A percentile compares a stretch with the other conserved stretches of the same genome.
These are phyloP conservation scores for Neotoma lepida DNA, from an alignment of 2,113 vertebrate species.

Conservation along the genomic window DNA sequence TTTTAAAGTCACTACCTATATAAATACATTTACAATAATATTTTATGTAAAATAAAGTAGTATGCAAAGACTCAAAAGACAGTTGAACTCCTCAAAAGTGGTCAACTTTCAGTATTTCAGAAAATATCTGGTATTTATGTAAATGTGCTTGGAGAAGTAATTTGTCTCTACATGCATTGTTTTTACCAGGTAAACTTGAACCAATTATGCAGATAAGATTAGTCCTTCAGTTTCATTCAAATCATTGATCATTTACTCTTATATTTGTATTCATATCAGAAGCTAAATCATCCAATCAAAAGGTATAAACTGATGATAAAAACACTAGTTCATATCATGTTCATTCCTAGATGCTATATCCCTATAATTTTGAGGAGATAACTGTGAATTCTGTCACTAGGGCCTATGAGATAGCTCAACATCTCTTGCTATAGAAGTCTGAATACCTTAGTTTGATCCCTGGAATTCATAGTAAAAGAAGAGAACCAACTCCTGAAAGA, in stretches of 20 bases:
- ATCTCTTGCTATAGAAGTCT: too few species aligned
- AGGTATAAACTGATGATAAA: not conserved
- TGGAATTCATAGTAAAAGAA: not conserved
- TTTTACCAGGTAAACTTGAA: slow-evolving; percentile 17
- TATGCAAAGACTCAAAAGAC: slow-evolving; percentile 27
- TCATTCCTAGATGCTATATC: not conserved
- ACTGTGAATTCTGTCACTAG: not conserved
- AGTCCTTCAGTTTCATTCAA: slow-evolving; percentile 38
- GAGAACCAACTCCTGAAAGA: not conserved
- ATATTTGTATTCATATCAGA: slow-evolving; percentile 18
- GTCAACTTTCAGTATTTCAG: slow-evolving; percentile 31
- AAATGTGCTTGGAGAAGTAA: slow-evolving; percentile 40
- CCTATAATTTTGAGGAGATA: not conserved
- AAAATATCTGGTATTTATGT: slow-evolving; percentile 30
- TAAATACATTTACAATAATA: not conserved
- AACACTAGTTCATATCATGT: not conserved
- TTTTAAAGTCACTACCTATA: not conserved
- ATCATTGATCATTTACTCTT: slow-evolving; percentile 4
- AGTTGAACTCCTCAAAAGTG: slow-evolving; percentile 4
- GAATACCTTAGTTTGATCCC: not conserved
- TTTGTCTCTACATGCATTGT: slow-evolving; percentile 15
- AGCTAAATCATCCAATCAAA: slow-evolving; percentile 5
- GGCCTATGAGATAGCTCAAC: not conserved
- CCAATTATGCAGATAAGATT: not conserved
- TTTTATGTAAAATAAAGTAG: slow-evolving; percentile 19